A percentile compares a stretch with the other conserved stretches of the same genome.
These are phyloP conservation scores for Lagenorhynchus albirostris DNA, from an alignment of 2,113 vertebrate species.

Conservation along the genomic window DNA sequence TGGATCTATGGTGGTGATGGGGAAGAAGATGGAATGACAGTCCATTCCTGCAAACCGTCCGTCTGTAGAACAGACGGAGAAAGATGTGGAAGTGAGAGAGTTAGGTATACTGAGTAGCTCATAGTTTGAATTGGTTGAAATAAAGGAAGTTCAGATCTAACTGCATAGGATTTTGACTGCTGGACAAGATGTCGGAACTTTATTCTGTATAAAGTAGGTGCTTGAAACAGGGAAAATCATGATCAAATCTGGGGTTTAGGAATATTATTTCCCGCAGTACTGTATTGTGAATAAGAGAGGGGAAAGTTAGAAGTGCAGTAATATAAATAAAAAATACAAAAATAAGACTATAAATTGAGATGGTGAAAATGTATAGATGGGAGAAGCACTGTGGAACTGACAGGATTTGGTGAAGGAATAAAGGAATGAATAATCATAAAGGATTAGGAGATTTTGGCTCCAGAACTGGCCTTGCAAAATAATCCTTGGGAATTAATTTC, in stretches of 20 bases:
- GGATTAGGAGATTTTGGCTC: neutral
- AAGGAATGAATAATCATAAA: neutral
- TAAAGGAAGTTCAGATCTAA: neutral
- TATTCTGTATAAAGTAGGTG: neutral
- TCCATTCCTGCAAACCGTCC: neutral
- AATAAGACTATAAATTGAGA: neutral
- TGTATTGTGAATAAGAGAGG: neutral
- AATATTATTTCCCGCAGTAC: neutral
- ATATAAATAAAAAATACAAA: too few species aligned
- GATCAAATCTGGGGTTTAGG: neutral
- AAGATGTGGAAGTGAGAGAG: neutral
- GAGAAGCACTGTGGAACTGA: neutral
- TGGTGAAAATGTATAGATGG: neutral
- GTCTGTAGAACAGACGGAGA: neutral
- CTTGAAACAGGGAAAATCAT: neutral
- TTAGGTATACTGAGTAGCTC: neutral
- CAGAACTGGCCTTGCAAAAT: neutral
- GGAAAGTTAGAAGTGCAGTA: too few species aligned
- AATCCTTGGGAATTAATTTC: neutral
- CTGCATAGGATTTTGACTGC: neutral
- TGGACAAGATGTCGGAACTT: neutral
- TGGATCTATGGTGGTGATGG: neutral
- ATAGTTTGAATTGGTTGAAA: slow-evolving; percentile 2
- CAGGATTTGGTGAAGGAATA: neutral
- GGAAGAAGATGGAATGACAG: neutral